A percentile compares a stretch with the other conserved stretches of the same genome.
These are phyloP conservation scores for Meteorus colon DNA, from an alignment of 2,888 invertebrate species.

Conservation along the genomic window DNA sequence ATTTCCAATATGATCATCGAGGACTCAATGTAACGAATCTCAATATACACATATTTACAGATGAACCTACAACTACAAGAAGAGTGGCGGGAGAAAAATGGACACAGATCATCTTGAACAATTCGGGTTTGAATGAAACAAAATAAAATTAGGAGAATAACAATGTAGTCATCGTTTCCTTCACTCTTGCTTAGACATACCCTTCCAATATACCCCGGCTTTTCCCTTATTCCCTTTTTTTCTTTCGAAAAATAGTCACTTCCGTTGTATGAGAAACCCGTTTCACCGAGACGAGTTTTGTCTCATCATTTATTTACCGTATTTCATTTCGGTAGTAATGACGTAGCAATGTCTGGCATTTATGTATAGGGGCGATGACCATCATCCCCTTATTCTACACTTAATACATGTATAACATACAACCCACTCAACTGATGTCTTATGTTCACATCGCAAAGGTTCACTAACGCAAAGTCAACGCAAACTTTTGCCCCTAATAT, in stretches of 20 bases:
- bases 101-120: neutral
- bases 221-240: neutral
- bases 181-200: too few species aligned
- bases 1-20: slow-evolving; percentile 50
- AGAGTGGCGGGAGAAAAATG: neutral
- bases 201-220: neutral
- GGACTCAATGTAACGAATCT: neutral
- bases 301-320: neutral
- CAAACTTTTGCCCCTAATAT: slow-evolving; percentile 50
- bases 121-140: neutral
- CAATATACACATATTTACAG: neutral
- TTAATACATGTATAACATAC: slow-evolving; percentile 28
- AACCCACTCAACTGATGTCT: slow-evolving; percentile 32
- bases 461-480: slow-evolving; percentile 30
- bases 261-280: slow-evolving; percentile 38
- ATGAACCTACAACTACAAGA: neutral
- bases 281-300: slow-evolving; percentile 36
- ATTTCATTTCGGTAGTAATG: slow-evolving; percentile 3
- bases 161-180: neutral
- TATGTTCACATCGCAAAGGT: neutral
- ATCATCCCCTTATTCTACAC: slow-evolving; percentile 32
- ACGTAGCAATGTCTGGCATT: slow-evolving; percentile 30
- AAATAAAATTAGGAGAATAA: neutral
- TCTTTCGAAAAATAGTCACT: slow-evolving; percentile 39
- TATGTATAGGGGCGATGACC: slow-evolving; percentile 12